Evolutionary conservation across 2,888 invertebrate species (phyloP).

Genomic region (Eurois occulta): DNA sequence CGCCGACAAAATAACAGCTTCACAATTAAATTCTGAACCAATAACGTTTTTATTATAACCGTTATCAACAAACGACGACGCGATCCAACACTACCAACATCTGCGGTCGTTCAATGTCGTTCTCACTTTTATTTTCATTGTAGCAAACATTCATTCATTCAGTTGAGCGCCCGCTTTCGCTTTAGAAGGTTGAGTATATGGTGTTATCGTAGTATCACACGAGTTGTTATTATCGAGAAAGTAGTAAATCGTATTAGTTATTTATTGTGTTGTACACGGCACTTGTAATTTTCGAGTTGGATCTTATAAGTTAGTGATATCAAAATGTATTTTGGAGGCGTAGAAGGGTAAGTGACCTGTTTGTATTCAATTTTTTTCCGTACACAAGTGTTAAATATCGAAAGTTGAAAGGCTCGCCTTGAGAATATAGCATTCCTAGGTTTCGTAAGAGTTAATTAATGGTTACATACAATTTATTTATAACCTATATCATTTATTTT

Average conservation of each 20-base stretch:
- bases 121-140: conserved; percentile 21
- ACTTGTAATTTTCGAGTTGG: conserved; percentile 43
- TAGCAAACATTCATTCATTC: conserved; percentile 56
- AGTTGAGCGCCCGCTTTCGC: conserved; percentile 76
- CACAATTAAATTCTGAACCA: neutral
- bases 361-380: conserved; percentile 41
- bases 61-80: neutral
- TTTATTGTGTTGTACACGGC: conserved; percentile 57
- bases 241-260: conserved; percentile 62
- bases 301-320: conserved; percentile 45
- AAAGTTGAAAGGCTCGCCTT: conserved; percentile 88
- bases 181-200: conserved; percentile 54
- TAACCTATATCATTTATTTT: conserved; percentile 27
- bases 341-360: conserved; percentile 83
- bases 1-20: neutral
- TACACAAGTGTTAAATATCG: conserved; percentile 64
- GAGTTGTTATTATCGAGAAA: conserved; percentile 61
- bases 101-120: conserved; percentile 18
- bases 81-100: conserved; percentile 40
- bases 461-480: conserved; percentile 23
- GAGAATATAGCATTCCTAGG: conserved; percentile 75
- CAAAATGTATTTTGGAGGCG: conserved; percentile 84
- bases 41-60: conserved; percentile 1
- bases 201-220: neutral
- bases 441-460: conserved; percentile 68